Base-by-base conservation (phyloP, 2,888 invertebrate species). In the Campoletis raptor region DNA sequence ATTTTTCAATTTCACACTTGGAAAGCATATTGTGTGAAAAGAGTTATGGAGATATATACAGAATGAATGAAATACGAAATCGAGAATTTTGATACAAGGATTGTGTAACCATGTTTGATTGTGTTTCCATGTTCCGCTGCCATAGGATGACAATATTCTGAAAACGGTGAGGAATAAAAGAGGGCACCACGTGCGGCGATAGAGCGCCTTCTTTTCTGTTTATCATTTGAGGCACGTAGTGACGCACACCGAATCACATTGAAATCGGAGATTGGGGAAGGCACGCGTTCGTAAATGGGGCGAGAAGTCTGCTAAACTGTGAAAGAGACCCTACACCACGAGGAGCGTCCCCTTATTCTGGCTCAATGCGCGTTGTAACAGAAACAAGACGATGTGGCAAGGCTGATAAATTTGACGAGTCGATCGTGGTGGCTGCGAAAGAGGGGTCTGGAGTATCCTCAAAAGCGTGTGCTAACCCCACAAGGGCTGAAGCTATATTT, bases 211-310 rank as follows among this genome's bases (percentile, higher is more conserved):
- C 64, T 52, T 90, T 90, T 90, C 90, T 93, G 92, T 92, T 93
- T 93, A 92, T 93, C 91, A 93, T 93, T 93, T 92, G 91, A 90
- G 89, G 92, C 93, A 93, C 93, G 93, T 93, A 93, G 57, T 42
- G 45, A 70, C 57, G 92, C 90, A 79, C 79, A 64, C 74, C 90
- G 92, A 92, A 92, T 91, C 92, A 92, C 93, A 93, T 93, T 93
- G 93, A 93, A 93, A 93, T 93, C 92, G 91, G 92, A 93, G 92
- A 92, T 90, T 87, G 90, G 90, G 88, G 42, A 87, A 90, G 90
- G 90, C 52, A 91, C 90, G 90, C 91, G 92, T 81, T 80, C 54
- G 72, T 89, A 88, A 85, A 90, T 90, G 88, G 89, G 89, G 85
- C 89, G 87, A 88, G 85, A 89, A 90, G 90, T 90, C 90, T 89